Evolutionary conservation across 2,888 invertebrate species (phyloP).

Genomic region (Elmis aenea): DNA sequence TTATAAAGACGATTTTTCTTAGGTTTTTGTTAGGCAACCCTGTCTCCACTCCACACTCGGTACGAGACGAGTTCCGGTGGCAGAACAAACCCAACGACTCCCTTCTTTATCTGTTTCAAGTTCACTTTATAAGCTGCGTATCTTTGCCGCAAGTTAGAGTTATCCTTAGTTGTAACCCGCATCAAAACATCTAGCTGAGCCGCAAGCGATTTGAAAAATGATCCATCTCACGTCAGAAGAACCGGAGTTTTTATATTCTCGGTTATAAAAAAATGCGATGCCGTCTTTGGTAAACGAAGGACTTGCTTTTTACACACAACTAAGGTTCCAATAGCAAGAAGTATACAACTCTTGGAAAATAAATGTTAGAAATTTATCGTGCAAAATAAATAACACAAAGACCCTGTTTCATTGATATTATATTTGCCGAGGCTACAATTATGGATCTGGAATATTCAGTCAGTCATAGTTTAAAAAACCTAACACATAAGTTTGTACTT

Average conservation of each 20-base stretch:
- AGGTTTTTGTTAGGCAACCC: conserved; percentile 43
- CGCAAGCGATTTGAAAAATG: conserved; percentile 47
- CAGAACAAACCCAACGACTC: conserved; percentile 25
- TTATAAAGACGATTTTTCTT: conserved; percentile 49
- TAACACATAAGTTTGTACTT: too few species aligned
- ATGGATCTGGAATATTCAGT: too few species aligned
- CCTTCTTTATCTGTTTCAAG: conserved; percentile 33
- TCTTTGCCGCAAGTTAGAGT: conserved; percentile 25
- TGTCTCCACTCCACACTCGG: conserved; percentile 39
- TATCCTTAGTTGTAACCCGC: conserved; percentile 39
- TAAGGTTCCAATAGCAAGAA: too few species aligned
- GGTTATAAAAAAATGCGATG: conserved; percentile 25
- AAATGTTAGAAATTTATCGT: too few species aligned
- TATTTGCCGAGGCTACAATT: too few species aligned
- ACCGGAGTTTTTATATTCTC: conserved; percentile 29
- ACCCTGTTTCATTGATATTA: too few species aligned
- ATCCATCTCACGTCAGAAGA: conserved; percentile 44
- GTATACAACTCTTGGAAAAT: too few species aligned
- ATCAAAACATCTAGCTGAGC: conserved; percentile 44
- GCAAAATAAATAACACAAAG: too few species aligned
- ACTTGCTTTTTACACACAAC: too few species aligned
- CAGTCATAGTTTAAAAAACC: too few species aligned
- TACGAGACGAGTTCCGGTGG: conserved; percentile 40
- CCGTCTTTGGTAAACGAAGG: too few species aligned
- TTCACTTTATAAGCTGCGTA: conserved; percentile 21